A percentile compares a stretch with the other conserved stretches of the same genome.
phyloP scores from a whole-genome alignment of 37 sponge, comb jelly and placozoan species.

The Bolinopsis microptera region DNA sequence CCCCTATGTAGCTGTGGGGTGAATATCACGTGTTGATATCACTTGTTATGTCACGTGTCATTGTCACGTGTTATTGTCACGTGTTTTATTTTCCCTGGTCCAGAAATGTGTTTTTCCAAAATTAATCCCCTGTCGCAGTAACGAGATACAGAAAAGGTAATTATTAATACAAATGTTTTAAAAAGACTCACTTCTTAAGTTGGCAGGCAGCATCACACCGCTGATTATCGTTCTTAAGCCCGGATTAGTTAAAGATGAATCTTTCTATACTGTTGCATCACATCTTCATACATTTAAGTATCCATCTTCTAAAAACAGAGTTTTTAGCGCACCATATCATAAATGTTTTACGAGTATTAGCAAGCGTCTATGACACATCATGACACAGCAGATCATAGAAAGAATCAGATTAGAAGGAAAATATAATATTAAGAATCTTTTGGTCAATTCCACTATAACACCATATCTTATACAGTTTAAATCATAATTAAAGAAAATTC shows the following conservation, averaged over 20 bases:
- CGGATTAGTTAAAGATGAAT: not conserved
- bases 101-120: not conserved
- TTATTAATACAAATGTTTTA: not conserved
- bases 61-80: not conserved
- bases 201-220: slow-evolving; percentile 42
- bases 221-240: slow-evolving; percentile 26
- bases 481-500: too few species aligned
- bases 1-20: slow-evolving; percentile 20
- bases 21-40: not conserved
- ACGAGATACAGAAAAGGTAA: too few species aligned
- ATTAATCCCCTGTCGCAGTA: too few species aligned
- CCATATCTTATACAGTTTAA: too few species aligned
- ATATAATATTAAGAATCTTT: too few species aligned
- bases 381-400: too few species aligned
- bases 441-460: too few species aligned
- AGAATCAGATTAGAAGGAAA: too few species aligned
- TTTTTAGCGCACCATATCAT: too few species aligned
- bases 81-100: slow-evolving; percentile 20
- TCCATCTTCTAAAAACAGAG: not conserved
- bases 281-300: not conserved
- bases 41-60: not conserved
- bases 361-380: too few species aligned
- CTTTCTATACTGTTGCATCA: slow-evolving; percentile 11
- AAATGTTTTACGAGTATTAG: too few species aligned
- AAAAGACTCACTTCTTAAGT: slow-evolving; percentile 3